Conservation (phyloP, 2,888 invertebrate genomes). For the Harpalus rufipes region DNA sequence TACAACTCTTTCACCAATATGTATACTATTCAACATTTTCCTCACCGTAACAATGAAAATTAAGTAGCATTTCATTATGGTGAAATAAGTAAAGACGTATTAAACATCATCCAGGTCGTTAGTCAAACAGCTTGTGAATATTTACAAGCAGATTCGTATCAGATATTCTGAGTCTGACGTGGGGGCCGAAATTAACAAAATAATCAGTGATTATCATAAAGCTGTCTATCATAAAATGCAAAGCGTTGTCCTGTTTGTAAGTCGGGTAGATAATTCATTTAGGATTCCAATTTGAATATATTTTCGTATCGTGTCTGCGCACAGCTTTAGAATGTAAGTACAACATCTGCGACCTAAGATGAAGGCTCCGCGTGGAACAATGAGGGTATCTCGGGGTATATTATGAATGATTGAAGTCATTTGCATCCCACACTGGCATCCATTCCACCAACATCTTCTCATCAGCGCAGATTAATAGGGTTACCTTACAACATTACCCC, state of each 20-base stretch:
- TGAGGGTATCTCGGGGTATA: conserved; percentile 60
- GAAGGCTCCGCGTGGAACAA: conserved; percentile 51
- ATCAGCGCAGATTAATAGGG: conserved; percentile 60
- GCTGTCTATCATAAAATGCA: conserved; percentile 31
- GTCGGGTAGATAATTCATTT: conserved; percentile 47
- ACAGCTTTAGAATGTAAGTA: conserved; percentile 59
- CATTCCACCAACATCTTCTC: conserved; percentile 58
- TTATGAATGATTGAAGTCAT: conserved; percentile 66
- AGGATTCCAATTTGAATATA: conserved; percentile 58
- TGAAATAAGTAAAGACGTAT: too few relatives aligned
- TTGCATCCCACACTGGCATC: conserved; percentile 62
- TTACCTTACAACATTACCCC: conserved; percentile 54
- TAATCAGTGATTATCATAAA: conserved; percentile 23
- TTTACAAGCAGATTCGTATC: neutral
- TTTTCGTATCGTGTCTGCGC: conserved; percentile 50
- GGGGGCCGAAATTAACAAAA: neutral
- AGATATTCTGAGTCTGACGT: too few relatives aligned
- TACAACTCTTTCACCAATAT: too few relatives aligned
- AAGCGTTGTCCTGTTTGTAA: neutral
- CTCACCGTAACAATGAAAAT: too few relatives aligned
- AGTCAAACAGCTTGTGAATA: too few relatives aligned
- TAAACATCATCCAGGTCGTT: too few relatives aligned
- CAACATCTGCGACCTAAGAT: conserved; percentile 65
- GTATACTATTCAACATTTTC: too few relatives aligned
- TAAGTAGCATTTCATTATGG: too few relatives aligned